phyloP scores from a whole-genome alignment of 1,140 invertebrate species.

The Caerostris extrusa region DNA sequence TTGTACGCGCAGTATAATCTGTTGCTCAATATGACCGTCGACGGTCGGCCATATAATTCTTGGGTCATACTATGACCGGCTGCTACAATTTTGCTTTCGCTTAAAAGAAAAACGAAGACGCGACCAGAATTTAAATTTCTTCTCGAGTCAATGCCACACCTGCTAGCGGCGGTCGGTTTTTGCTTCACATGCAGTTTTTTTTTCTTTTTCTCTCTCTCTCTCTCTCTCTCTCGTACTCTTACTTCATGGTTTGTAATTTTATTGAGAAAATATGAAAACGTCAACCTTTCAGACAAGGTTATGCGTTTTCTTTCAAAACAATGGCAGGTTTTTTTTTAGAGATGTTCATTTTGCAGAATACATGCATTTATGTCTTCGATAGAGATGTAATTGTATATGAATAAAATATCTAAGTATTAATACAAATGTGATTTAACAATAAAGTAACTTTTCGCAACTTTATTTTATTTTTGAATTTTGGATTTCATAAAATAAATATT shows the following conservation, averaged over 20 bases:
- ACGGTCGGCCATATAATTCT: neutral
- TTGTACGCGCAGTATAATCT: neutral
- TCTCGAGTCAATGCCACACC: slow-evolving; percentile 66
- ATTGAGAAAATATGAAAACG: neutral
- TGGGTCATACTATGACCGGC: neutral
- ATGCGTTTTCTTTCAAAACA: neutral
- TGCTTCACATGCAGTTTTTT: slow-evolving; percentile 7
- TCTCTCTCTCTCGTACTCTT: neutral
- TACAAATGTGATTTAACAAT: too few relatives aligned
- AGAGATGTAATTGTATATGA: too few relatives aligned
- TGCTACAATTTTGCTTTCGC: neutral
- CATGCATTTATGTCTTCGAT: neutral
- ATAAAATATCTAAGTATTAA: too few relatives aligned
- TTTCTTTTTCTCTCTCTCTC: neutral
- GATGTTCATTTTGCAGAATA: neutral
- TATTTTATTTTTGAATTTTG: too few relatives aligned
- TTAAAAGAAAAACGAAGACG: neutral
- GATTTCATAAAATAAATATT: too few relatives aligned
- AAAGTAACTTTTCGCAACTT: too few relatives aligned
- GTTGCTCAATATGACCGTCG: neutral
- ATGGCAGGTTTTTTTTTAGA: neutral
- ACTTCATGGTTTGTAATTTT: slow-evolving; percentile 45
- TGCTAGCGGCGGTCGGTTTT: slow-evolving; percentile 27
- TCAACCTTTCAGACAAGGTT: neutral
- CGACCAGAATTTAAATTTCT: slow-evolving; percentile 22